Evolutionary conservation across 2,113 vertebrate species (phyloP), one percentile per base, ranked within the genome.

Genomic region (Cathartes aura): DNA sequence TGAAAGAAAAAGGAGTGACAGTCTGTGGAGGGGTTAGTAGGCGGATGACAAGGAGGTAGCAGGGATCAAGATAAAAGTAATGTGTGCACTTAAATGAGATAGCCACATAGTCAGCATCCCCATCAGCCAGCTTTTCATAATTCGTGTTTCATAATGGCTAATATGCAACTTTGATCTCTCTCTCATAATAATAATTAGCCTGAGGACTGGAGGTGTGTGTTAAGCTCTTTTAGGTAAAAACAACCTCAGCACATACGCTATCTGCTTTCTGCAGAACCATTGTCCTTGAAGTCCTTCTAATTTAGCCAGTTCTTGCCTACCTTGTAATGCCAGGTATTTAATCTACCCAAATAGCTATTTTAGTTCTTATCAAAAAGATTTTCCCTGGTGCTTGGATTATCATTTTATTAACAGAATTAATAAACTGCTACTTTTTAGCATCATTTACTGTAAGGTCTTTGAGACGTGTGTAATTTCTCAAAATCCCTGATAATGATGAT

Each of bases 121-220:
- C 30, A 62, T 68, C 70, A 85, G 36, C 26, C 87, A 91, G 73
- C 53, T 96, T 82, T 85, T 85, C 81, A 34, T 88, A 89, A 91
- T 87, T 89, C 81, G 68, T 45, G 36, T 78, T 93, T 91, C 73
- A 70, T 94, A 91, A 85, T 50, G 22, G 36, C 56, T 94, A 85
- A 87, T 43, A 26, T 29, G 26, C 36, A 66, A 29, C 93, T 97
- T 96, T 97, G 87, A 94, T 90, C 52, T 91, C 19, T 79, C 42
- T 53, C 38, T 85, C 11, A 7, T 45, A 60, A 56, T 75, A 85
- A 87, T 93, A 38, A 38, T 95, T 64, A 85, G 45, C 70, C 66
- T 36, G 64, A 68, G 66, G 56, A 92, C 32, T 55, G 60, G 45
- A 82, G 60, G 66, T 85, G 20, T 89, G 27, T 87, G 48, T 82